Evolutionary conservation across 1,140 invertebrate species (phyloP).

Genomic region (Schlechtendalia chinensis): DNA sequence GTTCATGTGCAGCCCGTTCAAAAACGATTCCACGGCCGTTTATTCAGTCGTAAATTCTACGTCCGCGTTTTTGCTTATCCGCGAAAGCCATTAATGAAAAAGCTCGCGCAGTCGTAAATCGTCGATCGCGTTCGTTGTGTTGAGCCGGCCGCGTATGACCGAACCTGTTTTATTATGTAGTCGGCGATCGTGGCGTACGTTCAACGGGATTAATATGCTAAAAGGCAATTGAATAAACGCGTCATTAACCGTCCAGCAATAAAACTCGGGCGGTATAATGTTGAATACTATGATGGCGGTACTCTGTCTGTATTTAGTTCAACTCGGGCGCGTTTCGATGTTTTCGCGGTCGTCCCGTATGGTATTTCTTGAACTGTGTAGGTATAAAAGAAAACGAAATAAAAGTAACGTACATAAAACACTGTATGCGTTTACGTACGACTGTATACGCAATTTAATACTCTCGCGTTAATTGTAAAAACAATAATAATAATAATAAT

Average conservation of each 20-base stretch:
- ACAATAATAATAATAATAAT: too few relatives aligned
- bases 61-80: conserved; percentile 27
- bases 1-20: background rate
- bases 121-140: conserved; percentile 5
- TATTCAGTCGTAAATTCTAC: background rate
- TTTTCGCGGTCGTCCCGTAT: too few relatives aligned
- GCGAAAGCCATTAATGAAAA: conserved; percentile 28
- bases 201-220: conserved; percentile 11
- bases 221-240: conserved; percentile 35
- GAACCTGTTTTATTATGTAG: conserved; percentile 9
- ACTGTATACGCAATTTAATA: too few relatives aligned
- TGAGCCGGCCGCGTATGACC: background rate
- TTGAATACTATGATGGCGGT: too few relatives aligned
- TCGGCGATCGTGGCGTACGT: background rate
- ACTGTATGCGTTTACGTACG: too few relatives aligned
- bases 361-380: too few relatives aligned
- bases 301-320: too few relatives aligned
- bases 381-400: too few relatives aligned
- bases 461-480: too few relatives aligned
- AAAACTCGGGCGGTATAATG: background rate
- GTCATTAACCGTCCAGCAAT: conserved; percentile 21
- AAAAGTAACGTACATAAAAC: too few relatives aligned
- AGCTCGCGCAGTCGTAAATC: conserved; percentile 28
- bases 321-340: too few relatives aligned
- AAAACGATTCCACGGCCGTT: conserved; percentile 17